Evolutionary conservation across 2,113 vertebrate genomes (phyloP).

Genomic region (Hyaena hyaena): DNA sequence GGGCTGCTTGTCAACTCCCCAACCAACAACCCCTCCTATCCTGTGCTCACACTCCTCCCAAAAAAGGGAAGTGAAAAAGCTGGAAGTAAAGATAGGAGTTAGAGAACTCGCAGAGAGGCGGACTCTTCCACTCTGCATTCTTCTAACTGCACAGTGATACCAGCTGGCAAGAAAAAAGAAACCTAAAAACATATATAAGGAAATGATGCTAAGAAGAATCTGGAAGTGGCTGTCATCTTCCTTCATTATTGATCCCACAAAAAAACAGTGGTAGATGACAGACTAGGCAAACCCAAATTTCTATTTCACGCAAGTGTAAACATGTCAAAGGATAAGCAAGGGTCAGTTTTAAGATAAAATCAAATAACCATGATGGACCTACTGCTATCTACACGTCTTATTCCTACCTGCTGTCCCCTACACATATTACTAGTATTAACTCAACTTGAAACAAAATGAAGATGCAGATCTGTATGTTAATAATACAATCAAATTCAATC

Average conservation of each 20-base stretch:
- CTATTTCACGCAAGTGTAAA: constrained; percentile 27
- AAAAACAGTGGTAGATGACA: neutral
- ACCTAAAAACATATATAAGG: neutral
- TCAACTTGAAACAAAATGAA: constrained; percentile 40
- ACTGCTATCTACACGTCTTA: neutral
- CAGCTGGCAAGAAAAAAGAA: neutral
- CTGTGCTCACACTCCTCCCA: neutral
- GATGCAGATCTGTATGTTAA: neutral
- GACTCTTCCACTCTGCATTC: neutral
- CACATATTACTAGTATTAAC: neutral
- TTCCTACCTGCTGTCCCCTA: neutral
- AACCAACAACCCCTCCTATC: neutral
- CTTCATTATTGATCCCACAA: neutral
- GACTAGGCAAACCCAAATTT: neutral
- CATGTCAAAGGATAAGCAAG: constrained; percentile 27
- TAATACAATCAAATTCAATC: constrained; percentile 45
- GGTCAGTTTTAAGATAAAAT: constrained; percentile 5
- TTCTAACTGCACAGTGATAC: constrained; percentile 15
- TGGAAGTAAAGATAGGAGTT: neutral
- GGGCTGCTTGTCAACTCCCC: neutral
- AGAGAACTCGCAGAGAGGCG: neutral
- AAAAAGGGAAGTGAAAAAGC: neutral
- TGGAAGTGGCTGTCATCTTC: constrained; percentile 33
- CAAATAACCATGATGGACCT: neutral
- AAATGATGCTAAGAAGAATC: constrained; percentile 43